Conservation (phyloP, 2,113 vertebrate species). For the Pithys albifrons region DNA sequence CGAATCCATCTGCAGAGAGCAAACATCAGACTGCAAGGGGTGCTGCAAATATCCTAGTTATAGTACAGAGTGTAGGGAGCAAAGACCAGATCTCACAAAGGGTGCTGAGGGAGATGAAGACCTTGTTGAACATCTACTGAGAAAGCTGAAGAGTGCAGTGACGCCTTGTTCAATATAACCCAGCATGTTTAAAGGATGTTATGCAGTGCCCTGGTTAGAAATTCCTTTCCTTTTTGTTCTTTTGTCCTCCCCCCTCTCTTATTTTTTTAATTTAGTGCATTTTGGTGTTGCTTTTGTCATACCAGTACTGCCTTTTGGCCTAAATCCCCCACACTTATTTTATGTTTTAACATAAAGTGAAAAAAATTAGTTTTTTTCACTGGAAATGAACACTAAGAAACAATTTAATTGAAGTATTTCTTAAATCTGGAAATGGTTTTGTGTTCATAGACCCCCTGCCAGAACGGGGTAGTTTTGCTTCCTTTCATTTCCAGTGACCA, state of each 20-base stretch:
- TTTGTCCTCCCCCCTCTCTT: background rate
- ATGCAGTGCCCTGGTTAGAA: background rate
- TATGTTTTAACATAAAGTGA: background rate
- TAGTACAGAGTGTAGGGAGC: background rate
- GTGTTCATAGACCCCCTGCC: slow-evolving; percentile 38
- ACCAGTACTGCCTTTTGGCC: background rate
- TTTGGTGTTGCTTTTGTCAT: background rate
- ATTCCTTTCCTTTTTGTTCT: background rate
- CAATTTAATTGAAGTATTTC: slow-evolving; percentile 31
- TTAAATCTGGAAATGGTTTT: slow-evolving; percentile 60
- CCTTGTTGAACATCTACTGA: background rate
- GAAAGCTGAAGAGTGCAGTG: background rate
- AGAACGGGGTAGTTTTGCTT: background rate
- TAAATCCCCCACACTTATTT: background rate
- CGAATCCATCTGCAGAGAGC: background rate
- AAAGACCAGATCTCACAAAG: background rate
- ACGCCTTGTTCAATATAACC: background rate
- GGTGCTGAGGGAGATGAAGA: background rate
- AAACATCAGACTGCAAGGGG: fast-evolving
- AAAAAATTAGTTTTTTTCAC: background rate
- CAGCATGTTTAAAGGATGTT: background rate
- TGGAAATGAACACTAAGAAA: slow-evolving; percentile 30
- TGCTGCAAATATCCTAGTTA: background rate
- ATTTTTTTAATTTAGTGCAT: background rate
- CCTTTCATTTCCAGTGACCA: slow-evolving; percentile 38